These are phyloP conservation scores for Phylloscopus trochiloides DNA, from an alignment of 2,113 vertebrate species.

Conservation along the genomic window DNA sequence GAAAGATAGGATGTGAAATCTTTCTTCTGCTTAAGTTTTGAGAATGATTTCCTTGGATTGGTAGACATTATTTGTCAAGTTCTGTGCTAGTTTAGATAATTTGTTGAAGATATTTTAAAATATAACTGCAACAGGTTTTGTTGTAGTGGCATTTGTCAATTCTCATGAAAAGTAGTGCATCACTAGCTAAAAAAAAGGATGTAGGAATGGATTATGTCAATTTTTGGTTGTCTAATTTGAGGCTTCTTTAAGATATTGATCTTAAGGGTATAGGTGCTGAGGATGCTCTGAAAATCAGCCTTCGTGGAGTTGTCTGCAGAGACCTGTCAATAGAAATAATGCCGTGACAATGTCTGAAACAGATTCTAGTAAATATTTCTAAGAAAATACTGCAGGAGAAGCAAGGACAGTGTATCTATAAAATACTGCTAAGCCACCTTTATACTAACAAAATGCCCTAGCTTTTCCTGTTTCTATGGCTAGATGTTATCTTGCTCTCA, in stretches of 20 bases:
- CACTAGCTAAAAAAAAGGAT: not conserved
- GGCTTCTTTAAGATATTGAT: not conserved
- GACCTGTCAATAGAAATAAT: not conserved
- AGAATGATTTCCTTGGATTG: not conserved
- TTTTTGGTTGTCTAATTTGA: not conserved
- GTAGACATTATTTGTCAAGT: not conserved
- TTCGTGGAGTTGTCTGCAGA: not conserved
- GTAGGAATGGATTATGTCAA: not conserved
- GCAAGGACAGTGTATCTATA: accelerated
- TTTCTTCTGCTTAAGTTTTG: not conserved
- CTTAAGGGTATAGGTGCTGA: not conserved
- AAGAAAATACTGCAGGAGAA: not conserved
- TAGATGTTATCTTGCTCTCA: not conserved
- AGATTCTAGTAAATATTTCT: not conserved
- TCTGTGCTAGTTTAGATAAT: not conserved
- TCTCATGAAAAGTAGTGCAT: not conserved
- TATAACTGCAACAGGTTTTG: not conserved
- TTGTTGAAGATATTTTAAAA: not conserved
- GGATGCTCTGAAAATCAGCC: not conserved
- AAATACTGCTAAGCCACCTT: not conserved
- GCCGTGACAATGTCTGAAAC: not conserved
- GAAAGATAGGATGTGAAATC: not conserved
- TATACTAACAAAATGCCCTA: not conserved
- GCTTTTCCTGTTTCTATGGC: not conserved
- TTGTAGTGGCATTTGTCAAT: not conserved